Conservation (phyloP, 1,140 invertebrate species). For the Caenorhabditis inopinata region DNA sequence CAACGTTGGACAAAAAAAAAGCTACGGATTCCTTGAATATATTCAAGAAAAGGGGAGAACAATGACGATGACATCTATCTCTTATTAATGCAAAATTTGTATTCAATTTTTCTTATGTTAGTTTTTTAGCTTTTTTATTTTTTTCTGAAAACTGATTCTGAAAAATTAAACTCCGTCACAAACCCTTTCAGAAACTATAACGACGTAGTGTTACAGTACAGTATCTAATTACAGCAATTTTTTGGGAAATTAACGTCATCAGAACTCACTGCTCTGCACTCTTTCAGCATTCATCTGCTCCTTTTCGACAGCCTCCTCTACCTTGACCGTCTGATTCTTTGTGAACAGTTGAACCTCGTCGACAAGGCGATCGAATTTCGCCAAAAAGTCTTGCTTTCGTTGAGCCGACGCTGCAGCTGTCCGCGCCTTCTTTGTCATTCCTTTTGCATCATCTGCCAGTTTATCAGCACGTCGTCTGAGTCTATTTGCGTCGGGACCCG, state of each 20-base stretch:
- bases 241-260: background rate
- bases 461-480: constrained; percentile 44
- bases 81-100: no score
- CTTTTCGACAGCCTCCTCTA: background rate
- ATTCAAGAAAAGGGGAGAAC: no score
- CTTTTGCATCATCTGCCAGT: constrained; percentile 24
- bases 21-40: no score
- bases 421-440: constrained; percentile 29
- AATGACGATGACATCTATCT: no score
- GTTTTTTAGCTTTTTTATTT: no score
- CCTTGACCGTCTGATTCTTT: background rate
- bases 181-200: no score
- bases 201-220: no score
- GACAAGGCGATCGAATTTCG: constrained; percentile 12
- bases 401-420: constrained; percentile 9
- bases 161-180: no score
- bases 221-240: no score
- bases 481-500: constrained; percentile 54
- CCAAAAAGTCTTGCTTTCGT: background rate
- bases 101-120: no score
- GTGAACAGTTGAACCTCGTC: background rate
- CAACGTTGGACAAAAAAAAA: no score
- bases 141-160: no score
- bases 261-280: background rate
- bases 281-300: constrained; percentile 19